A percentile compares a stretch with the other conserved stretches of the same genome.
Evolutionary conservation across 2,888 invertebrate genomes (phyloP).

Genomic region (Cheilosia grossa): DNA sequence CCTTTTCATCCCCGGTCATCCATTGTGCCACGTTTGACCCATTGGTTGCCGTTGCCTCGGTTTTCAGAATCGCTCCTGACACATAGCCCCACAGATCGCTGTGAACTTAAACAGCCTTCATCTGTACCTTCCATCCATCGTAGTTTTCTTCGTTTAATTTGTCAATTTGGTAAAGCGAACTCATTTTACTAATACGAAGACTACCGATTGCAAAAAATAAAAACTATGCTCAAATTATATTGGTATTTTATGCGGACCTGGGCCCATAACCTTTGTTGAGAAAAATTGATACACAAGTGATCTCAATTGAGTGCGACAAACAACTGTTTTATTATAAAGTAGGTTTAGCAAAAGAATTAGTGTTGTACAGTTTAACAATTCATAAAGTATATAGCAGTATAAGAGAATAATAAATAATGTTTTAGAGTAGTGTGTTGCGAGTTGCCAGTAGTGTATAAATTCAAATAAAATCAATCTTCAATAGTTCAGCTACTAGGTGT

Average conservation of each 20-base stretch:
- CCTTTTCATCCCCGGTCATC: not conserved
- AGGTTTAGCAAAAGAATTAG: too few relatives aligned
- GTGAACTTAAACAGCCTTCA: not conserved
- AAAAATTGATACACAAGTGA: too few relatives aligned
- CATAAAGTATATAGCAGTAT: too few relatives aligned
- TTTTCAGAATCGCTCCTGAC: not conserved
- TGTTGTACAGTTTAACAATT: too few relatives aligned
- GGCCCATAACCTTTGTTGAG: conserved; percentile 4
- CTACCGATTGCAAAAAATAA: too few relatives aligned
- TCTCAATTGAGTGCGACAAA: too few relatives aligned
- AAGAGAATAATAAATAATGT: too few relatives aligned
- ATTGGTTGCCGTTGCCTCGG: not conserved
- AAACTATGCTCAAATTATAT: not conserved
- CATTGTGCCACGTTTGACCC: not conserved
- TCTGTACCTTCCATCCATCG: conserved; percentile 2
- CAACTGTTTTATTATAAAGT: too few relatives aligned
- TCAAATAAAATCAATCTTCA: too few relatives aligned
- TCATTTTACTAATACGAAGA: not conserved
- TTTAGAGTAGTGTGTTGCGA: too few relatives aligned
- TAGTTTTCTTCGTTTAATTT: conserved; percentile 2
- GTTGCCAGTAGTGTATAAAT: too few relatives aligned
- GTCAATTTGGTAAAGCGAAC: conserved; percentile 6
- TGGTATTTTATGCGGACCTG: not conserved
- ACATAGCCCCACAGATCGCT: conserved; percentile 3
- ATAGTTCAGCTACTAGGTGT: too few relatives aligned